A percentile compares a stretch with the other conserved stretches of the same genome.
Conservation (phyloP, 2,888 invertebrate species). For the Sphaerophoria rueppellii region DNA sequence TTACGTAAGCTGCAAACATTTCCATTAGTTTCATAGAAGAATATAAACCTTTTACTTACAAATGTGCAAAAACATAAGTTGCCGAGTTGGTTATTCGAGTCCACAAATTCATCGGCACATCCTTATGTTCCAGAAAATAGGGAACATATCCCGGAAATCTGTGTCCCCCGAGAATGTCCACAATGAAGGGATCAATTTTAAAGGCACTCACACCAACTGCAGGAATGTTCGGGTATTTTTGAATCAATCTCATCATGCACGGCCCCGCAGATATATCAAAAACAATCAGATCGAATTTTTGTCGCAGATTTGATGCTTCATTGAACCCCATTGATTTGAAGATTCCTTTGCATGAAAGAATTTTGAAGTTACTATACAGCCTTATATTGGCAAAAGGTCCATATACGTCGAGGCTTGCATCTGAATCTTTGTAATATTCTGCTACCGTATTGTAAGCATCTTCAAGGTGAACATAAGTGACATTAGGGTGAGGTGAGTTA, state of each 20-base stretch:
- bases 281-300: conserved; percentile 77
- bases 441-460: conserved; percentile 50
- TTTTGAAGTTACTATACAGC: conserved; percentile 48
- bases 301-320: conserved; percentile 75
- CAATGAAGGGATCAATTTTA: conserved; percentile 66
- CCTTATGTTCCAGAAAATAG: conserved; percentile 34
- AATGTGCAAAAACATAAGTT: conserved; percentile 41
- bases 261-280: conserved; percentile 75
- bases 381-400: conserved; percentile 34
- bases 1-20: conserved; percentile 40
- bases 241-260: conserved; percentile 76
- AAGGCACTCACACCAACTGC: conserved; percentile 75
- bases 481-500: conserved; percentile 42
- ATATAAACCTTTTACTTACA: conserved; percentile 22
- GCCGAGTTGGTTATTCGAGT: conserved; percentile 61
- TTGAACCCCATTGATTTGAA: conserved; percentile 75
- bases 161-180: conserved; percentile 65
- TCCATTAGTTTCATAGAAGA: not conserved
- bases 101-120: conserved; percentile 71
- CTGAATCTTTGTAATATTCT: conserved; percentile 30
- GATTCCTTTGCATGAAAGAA: conserved; percentile 58
- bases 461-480: conserved; percentile 75
- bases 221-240: conserved; percentile 77
- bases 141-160: conserved; percentile 75
- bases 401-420: conserved; percentile 7